Evolutionary conservation across 2,797 vertebrate species (phyloP), one percentile per base, ranked within the genome.

Genomic region (Eutrigla gurnardus): DNA sequence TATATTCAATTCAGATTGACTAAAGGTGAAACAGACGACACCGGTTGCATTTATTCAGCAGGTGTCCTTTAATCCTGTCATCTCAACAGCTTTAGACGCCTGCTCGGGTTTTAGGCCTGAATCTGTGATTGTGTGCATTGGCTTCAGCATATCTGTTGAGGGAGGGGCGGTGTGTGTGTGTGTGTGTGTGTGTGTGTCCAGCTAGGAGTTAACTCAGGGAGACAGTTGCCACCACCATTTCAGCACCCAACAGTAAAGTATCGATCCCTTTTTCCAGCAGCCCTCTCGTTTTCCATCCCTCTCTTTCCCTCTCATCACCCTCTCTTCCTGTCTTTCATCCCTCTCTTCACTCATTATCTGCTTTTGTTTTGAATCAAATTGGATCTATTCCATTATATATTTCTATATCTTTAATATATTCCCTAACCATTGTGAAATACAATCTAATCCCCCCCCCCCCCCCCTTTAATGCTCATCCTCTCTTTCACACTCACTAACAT

Each of bases 211-310:
- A 93, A 89, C 86, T 87, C 76, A 32, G 78, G 84, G 80, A 90
- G 88, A 90, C 90, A 90, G 87, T 91, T 92, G 88, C 87, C 89
- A 89, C 88, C 92, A 83, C 82, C 69, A 61, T 80, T 88, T 91
- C 87, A 86, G 77, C 83, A 88, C 73, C 77, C 75, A 83, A 81
- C 88, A 84, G 84, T 77, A 80, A 88, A 77, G 85, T 91, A 93
- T 93, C 82, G 92, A 93, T 92, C 84, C 77, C 74, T 60, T 80
- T 68, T 86, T 89, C 83, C 83, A 87, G 83, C 82, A 66, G 77
- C 73, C 80, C 66, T 89, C 77, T 84, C 70, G 78, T 71, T 78
- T 75, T 73, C 65, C 59, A 45, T 78, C 73, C 62, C 82, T 70
- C 60, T 71, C 69, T 61, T 80, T 70, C 60, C 69, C 69, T 61